phyloP scores from a whole-genome alignment of 37 sponge, comb jelly and placozoan genomes.

The Tethya wilhelma region DNA sequence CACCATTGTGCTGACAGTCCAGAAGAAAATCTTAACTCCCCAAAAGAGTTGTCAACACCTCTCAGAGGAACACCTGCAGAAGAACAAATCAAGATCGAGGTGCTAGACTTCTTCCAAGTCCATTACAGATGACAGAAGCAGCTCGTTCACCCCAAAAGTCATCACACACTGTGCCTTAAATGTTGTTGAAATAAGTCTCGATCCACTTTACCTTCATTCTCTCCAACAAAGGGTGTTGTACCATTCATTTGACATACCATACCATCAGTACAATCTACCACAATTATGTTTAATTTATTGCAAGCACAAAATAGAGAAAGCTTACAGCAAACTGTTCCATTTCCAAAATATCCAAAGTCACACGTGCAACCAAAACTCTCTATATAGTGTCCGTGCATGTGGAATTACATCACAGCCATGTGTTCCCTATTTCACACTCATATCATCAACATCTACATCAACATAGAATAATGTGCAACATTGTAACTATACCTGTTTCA shows the following conservation, averaged over 20 bases:
- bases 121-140: constrained; percentile 53
- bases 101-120: neutral
- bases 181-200: constrained; percentile 15
- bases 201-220: constrained; percentile 31
- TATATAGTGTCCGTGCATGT: neutral
- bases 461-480: neutral
- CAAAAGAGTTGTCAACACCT: constrained; percentile 2
- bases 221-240: neutral
- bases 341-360: constrained; percentile 17
- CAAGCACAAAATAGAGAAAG: neutral
- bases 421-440: constrained; percentile 14
- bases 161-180: constrained; percentile 44
- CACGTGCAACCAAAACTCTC: constrained; percentile 1
- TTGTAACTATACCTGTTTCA: too few species aligned
- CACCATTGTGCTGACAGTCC: constrained; percentile 9
- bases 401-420: constrained; percentile 10
- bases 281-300: too few species aligned
- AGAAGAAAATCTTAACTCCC: neutral
- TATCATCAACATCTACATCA: neutral
- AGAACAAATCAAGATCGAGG: neutral
- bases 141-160: constrained; percentile 31
- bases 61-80: neutral
- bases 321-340: constrained; percentile 12
- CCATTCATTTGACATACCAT: constrained; percentile 32
- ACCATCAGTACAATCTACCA: constrained; percentile 14